Evolutionary conservation across 2,888 invertebrate species (phyloP), one percentile per base, ranked within the genome.

Genomic region (Lomographa bimaculata): DNA sequence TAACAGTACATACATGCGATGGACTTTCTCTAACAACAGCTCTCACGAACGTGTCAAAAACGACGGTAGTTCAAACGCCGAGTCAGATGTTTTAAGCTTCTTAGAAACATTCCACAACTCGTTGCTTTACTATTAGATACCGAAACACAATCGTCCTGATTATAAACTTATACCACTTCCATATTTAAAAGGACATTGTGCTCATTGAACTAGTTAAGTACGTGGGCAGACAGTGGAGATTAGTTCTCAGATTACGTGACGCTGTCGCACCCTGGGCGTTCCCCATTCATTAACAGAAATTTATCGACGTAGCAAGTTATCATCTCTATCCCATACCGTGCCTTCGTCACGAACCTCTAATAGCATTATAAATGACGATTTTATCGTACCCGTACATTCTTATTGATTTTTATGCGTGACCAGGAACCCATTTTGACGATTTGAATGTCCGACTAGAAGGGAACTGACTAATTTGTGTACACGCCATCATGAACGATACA

Each of bases 201-300:
- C 73, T 69, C 65, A 50, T 51, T 63, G 54, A 67, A 63, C 58
- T 58, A 52, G 48, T 57, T 60, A 52, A 74, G 81, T 74, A 75
- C 84, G 81, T 85, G 83, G 79, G 72, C 63, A 70, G 71, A 83
- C 82, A 80, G 55, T 66, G 65, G 69, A 78, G 81, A 84, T 86
- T 82, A 81, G 63, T 73, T 69, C 71, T 66, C 69, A 58, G 76
- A 77, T 79, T 78, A 82, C 82, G 84, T 84, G 83, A 81, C 76
- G 57, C 60, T 65, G 69, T 70, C 71, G 74, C 77, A 67, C 66
- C 65, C 62, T 70, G 65, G 64, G 69, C 59, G 72, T 72, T 72
- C 71, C 57, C 24, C 54, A 52, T 63, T 61, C 57, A 63, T 68
- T 71, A 66, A 69, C 57, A 63, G 44, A 50, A 63, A 61, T 63